These are phyloP conservation scores for Sericinus montela DNA, from an alignment of 2,888 invertebrate genomes.

Conservation along the genomic window DNA sequence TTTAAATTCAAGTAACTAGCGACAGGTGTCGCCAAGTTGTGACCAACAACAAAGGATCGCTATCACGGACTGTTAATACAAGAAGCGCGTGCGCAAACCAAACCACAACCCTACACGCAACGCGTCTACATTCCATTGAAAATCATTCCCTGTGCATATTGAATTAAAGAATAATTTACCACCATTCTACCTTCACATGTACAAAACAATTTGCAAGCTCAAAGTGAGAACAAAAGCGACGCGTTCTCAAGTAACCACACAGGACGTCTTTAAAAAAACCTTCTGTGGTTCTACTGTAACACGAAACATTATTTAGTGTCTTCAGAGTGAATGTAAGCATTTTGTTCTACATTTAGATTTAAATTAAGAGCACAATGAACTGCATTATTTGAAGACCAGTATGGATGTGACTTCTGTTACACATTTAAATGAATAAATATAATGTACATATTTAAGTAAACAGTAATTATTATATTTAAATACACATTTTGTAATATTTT, in stretches of 20 bases:
- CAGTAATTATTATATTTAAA: no score
- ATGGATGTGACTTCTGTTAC: no score
- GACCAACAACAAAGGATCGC: slow-evolving; percentile 38
- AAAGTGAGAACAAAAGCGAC: slow-evolving; percentile 47
- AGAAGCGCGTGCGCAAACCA: slow-evolving; percentile 47
- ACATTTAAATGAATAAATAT: no score
- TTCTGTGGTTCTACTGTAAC: slow-evolving; percentile 48
- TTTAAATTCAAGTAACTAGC: slow-evolving; percentile 23
- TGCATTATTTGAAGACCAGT: no score
- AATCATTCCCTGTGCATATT: slow-evolving; percentile 3
- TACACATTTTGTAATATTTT: no score
- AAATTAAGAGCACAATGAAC: slow-evolving; percentile 1
- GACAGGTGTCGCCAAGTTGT: slow-evolving; percentile 40
- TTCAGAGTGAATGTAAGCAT: slow-evolving; percentile 14
- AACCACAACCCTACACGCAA: slow-evolving; percentile 48
- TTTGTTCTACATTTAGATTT: slow-evolving; percentile 12
- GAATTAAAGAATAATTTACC: slow-evolving; percentile 3
- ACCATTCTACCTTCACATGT: slow-evolving; percentile 35
- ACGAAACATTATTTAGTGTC: slow-evolving; percentile 29
- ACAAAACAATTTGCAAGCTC: slow-evolving; percentile 29
- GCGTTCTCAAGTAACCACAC: slow-evolving; percentile 46
- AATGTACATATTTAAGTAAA: no score
- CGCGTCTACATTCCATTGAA: slow-evolving; percentile 17
- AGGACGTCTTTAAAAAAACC: slow-evolving; percentile 41
- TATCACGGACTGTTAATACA: slow-evolving; percentile 38